These are phyloP conservation scores for Todiramphus chloris DNA, from an alignment of 2,113 vertebrate genomes.

Conservation along the genomic window DNA sequence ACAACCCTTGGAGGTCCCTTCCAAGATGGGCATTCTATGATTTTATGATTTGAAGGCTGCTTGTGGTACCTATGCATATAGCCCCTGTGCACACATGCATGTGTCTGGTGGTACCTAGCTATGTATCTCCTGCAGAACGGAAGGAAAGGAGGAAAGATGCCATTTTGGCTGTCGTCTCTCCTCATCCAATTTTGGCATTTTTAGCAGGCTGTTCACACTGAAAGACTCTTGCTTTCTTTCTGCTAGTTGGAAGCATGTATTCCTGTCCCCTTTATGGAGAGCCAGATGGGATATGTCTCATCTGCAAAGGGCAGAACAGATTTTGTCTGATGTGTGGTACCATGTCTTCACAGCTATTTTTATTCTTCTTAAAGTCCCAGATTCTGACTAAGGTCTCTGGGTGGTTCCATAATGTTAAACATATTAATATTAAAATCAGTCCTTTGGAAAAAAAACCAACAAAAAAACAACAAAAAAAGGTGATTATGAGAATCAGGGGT, in stretches of 20 bases:
- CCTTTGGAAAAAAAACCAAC: background rate
- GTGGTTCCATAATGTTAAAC: slow-evolving; percentile 7
- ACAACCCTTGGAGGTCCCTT: no score
- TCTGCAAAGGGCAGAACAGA: slow-evolving; percentile 58
- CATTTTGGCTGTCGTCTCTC: background rate
- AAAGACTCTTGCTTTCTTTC: slow-evolving; percentile 31
- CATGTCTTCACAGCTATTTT: slow-evolving; percentile 46
- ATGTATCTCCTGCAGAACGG: background rate
- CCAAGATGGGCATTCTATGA: no score
- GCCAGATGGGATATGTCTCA: slow-evolving; percentile 55
- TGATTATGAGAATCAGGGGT: background rate
- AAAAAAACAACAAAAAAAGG: background rate
- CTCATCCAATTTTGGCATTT: background rate
- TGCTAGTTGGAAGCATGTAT: background rate
- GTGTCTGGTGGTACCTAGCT: background rate
- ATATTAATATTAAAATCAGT: background rate
- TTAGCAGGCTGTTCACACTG: slow-evolving; percentile 38
- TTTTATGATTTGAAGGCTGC: background rate
- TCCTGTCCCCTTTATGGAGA: slow-evolving; percentile 4
- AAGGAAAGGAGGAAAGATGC: background rate
- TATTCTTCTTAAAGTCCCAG: background rate
- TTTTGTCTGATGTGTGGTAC: slow-evolving; percentile 48
- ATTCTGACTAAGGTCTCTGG: background rate
- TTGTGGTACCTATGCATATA: background rate
- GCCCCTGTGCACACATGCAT: rapidly evolving